Percentiles rank a stretch among this genome's conserved stretches.
Conservation (phyloP, 2,888 invertebrate species). For the Sycophila texana region DNA sequence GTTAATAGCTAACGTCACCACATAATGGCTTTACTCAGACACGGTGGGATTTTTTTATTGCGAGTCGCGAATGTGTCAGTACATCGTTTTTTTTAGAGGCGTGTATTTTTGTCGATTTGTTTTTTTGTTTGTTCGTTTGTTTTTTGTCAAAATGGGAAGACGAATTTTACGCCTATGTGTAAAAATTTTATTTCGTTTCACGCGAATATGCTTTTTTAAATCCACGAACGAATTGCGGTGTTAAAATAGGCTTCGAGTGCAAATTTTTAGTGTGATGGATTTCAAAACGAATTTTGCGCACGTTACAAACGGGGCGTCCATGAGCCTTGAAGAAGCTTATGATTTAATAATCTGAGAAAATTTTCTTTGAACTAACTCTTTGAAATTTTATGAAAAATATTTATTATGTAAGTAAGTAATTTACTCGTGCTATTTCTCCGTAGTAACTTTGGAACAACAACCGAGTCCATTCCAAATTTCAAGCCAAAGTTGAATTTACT, state of each 20-base stretch:
- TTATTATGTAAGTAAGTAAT: too few species aligned
- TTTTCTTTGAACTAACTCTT: too few species aligned
- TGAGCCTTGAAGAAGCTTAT: too few species aligned
- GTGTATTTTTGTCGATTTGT: conserved; percentile 29
- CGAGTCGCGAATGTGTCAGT: conserved; percentile 14
- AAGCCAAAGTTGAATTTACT: too few species aligned
- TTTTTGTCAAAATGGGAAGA: conserved; percentile 21
- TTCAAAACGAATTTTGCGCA: too few species aligned
- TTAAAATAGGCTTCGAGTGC: background rate
- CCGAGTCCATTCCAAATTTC: too few species aligned
- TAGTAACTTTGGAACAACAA: too few species aligned
- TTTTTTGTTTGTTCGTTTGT: background rate
- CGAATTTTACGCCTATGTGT: background rate
- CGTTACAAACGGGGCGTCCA: too few species aligned
- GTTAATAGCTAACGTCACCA: conserved; percentile 11
- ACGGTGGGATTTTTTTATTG: conserved; percentile 22
- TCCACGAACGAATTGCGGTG: background rate
- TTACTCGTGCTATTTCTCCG: too few species aligned
- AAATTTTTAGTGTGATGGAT: too few species aligned
- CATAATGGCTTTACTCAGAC: conserved; percentile 4
- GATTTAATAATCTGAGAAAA: too few species aligned
- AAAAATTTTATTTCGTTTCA: conserved; percentile 1
- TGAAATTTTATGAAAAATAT: too few species aligned
- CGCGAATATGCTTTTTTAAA: conserved; percentile 3
- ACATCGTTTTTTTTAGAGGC: conserved; percentile 4